These are phyloP conservation scores for Xestia xanthographa DNA, from an alignment of 2,888 invertebrate genomes.

Conservation along the genomic window DNA sequence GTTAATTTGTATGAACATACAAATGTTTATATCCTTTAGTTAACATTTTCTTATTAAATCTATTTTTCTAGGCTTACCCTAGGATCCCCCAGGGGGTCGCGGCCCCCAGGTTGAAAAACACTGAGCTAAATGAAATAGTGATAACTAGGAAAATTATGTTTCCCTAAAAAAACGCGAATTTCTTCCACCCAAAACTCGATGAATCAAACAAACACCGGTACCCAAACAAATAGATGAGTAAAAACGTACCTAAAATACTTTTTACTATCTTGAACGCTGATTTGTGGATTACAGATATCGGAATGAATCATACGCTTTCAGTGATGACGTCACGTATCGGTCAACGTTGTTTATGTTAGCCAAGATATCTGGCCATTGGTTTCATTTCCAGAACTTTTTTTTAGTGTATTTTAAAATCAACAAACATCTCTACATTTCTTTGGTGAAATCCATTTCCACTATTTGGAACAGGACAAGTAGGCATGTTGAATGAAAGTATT, in stretches of 20 bases:
- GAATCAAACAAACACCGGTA: conserved; percentile 7
- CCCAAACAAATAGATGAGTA: conserved; percentile 24
- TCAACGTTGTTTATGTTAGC: conserved; percentile 22
- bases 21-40: no score
- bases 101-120: no score
- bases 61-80: no score
- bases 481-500: not conserved
- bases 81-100: no score
- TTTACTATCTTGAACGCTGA: conserved; percentile 38
- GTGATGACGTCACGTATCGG: conserved; percentile 36
- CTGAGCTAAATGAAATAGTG: no score
- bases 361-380: conserved; percentile 1
- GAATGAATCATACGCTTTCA: conserved; percentile 35
- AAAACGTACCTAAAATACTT: conserved; percentile 26
- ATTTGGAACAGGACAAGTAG: not conserved
- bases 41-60: no score
- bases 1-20: no score
- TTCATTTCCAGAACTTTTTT: not conserved
- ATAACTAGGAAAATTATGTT: not conserved
- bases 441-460: not conserved
- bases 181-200: not conserved
- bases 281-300: conserved; percentile 34
- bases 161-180: not conserved
- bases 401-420: not conserved
- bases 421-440: not conserved